Conservation (phyloP, 2,888 invertebrate species). For the Selenia dentaria region DNA sequence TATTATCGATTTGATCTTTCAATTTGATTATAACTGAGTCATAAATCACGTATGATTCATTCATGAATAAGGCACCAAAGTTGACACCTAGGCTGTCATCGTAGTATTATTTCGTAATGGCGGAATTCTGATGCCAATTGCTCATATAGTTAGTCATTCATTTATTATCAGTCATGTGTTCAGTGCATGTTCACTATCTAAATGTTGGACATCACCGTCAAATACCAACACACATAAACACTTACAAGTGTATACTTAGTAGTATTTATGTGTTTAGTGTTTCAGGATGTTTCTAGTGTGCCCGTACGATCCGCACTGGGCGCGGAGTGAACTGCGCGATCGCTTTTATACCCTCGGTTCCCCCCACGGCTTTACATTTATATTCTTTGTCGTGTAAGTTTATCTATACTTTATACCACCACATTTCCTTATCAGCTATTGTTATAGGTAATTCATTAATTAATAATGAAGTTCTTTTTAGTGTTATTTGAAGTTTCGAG, state of each 20-base stretch:
- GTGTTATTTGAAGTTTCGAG: no score
- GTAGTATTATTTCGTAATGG: conserved; percentile 1
- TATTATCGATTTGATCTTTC: conserved; percentile 32
- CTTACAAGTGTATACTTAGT: no score
- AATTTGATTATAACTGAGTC: conserved; percentile 7
- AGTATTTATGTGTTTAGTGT: no score
- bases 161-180: conserved; percentile 24
- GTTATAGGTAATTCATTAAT: no score
- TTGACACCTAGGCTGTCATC: conserved; percentile 5
- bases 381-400: conserved; percentile 29
- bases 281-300: conserved; percentile 62
- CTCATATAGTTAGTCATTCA: conserved; percentile 19
- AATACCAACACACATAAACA: no score
- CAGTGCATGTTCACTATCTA: conserved; percentile 16
- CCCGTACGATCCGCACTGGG: conserved; percentile 82
- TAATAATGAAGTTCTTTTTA: no score
- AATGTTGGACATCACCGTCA: no score
- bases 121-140: conserved; percentile 1
- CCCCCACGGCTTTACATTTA: conserved; percentile 38
- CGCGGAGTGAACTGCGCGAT: conserved; percentile 51
- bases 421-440: neutral
- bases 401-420: conserved; percentile 12
- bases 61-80: conserved; percentile 10
- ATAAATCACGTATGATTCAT: conserved; percentile 21
- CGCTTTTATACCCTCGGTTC: conserved; percentile 64